phyloP scores from a whole-genome alignment of 2,888 invertebrate genomes.

The Polietes domitor region DNA sequence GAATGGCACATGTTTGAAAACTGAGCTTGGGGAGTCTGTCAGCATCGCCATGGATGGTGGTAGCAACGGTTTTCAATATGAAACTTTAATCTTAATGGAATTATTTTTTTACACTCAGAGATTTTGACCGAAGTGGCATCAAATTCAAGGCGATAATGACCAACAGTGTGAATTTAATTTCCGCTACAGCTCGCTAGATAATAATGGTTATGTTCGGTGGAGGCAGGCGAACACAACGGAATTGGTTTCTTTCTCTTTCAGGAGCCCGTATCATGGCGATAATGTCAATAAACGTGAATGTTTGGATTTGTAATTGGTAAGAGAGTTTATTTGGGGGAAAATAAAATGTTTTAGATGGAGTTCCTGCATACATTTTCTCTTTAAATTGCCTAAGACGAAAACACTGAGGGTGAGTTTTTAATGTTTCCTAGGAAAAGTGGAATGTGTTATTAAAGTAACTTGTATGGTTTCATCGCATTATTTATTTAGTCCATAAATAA shows the following conservation, averaged over 20 bases:
- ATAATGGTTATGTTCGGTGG: background rate
- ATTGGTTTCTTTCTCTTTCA: background rate
- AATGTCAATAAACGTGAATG: constrained; percentile 12
- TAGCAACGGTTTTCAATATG: background rate
- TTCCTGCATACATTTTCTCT: background rate
- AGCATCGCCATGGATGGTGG: background rate
- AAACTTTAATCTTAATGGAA: background rate
- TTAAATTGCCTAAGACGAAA: too few species aligned
- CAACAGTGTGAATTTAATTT: constrained; percentile 15
- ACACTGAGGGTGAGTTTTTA: too few species aligned
- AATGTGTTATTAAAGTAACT: too few species aligned
- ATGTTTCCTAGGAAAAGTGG: too few species aligned
- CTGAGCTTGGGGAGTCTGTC: background rate
- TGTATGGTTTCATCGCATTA: too few species aligned
- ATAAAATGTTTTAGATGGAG: constrained; percentile 7
- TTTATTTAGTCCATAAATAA: too few species aligned
- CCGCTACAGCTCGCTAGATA: background rate
- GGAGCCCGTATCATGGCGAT: background rate
- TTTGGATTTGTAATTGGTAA: constrained; percentile 9
- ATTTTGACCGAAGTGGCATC: background rate
- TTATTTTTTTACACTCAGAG: background rate
- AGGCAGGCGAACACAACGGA: background rate
- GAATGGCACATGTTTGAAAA: too few species aligned
- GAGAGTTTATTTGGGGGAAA: constrained; percentile 2
- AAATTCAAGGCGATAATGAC: background rate